Evolutionary conservation across 2,113 vertebrate species (phyloP).

Genomic region (Myrmecophaga tridactyla): DNA sequence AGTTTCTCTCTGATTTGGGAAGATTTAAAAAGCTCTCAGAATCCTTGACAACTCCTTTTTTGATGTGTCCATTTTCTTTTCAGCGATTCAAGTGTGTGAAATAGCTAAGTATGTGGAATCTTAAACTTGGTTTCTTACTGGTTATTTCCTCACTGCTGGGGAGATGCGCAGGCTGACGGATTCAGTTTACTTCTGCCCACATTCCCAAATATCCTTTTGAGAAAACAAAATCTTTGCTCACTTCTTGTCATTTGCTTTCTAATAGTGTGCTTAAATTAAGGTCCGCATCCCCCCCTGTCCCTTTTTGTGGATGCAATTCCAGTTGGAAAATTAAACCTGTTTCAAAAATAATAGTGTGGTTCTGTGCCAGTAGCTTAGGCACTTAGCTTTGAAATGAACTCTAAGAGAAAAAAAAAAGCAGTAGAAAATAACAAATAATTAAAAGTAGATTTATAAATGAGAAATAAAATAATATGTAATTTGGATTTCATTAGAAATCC

Average conservation of each 20-base stretch:
- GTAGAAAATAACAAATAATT: background rate
- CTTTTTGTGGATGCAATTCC: background rate
- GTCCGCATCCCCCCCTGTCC: background rate
- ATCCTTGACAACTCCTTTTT: background rate
- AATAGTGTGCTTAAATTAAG: background rate
- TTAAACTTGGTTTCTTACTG: background rate
- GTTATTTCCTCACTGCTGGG: background rate
- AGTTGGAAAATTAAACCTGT: background rate
- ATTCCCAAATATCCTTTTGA: background rate
- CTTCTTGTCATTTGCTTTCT: background rate
- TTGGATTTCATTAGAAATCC: background rate
- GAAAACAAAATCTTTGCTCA: background rate
- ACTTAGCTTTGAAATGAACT: background rate
- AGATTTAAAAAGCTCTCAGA: background rate
- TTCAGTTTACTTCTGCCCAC: background rate
- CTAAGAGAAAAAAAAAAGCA: background rate
- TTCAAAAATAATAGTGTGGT: fast-evolving
- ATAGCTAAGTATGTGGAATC: no score
- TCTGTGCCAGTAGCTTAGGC: background rate
- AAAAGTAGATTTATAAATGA: background rate
- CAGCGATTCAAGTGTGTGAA: no score
- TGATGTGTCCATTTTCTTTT: background rate
- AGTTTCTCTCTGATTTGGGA: background rate
- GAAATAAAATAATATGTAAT: background rate
- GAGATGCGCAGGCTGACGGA: background rate